Base-by-base conservation (phyloP, 2,888 invertebrate species). In the Agrypnus murinus region DNA sequence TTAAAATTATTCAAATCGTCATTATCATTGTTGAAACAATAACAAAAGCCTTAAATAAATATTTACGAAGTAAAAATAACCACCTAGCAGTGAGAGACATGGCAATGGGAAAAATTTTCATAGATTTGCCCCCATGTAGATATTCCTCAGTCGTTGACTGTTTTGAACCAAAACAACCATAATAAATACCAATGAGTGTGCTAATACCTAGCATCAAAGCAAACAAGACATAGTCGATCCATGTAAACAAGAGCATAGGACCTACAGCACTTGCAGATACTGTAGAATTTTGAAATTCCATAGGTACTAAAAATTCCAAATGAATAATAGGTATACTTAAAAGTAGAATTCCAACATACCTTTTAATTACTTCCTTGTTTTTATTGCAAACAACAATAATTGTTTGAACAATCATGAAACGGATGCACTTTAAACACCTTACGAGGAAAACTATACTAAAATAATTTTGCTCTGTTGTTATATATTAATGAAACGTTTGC, bases 41-140 rank as follows among this genome's bases (percentile, higher is more conserved):
- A n/a, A n/a, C n/a, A n/a, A n/a, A n/a, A n/a, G n/a, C n/a, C n/a
- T n/a, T n/a, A n/a, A n/a, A n/a, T n/a, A n/a, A n/a, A n/a, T n/a
- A n/a, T n/a, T n/a, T n/a, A n/a, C n/a, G n/a, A n/a, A n/a, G n/a
- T 8, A 19, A 50, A 31, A 36, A 19, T 48, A 45, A 58, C 10
- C 25, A 92, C 92, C 92, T 91, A 0, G 93, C 90, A 76, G 91
- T 88, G 2, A 93, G 85, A 12, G 92, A 92, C 83, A 93, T 87
- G 0, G 92, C 89, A 65, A 93, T 89, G 0, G 93, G 92, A 76
- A 93, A 87, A 19, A 90, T 87, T 0, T 89, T 89, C 91, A 93
- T 92, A 77, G 89, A 88, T 81, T 91, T 90, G 10, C 90, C 90
- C 12, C 92, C 93, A 81, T 92, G 88, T 46, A 93, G 82, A 81